Conservation (phyloP, 2,113 vertebrate species). For the Myotis lucifugus region DNA sequence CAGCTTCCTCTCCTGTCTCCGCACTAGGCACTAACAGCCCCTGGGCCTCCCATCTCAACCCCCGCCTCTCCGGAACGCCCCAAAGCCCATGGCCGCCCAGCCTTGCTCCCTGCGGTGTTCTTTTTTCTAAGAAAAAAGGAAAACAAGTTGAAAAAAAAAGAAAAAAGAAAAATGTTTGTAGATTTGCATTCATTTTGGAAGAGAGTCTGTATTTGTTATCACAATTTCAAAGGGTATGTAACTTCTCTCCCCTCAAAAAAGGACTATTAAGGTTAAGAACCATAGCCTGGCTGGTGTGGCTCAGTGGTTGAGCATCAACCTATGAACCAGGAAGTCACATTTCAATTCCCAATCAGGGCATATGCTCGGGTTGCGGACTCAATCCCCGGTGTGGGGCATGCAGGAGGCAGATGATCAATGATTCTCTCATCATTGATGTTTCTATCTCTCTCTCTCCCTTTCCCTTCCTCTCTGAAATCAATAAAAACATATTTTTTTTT, state of each 20-base stretch:
- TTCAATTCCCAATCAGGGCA: too few relatives aligned
- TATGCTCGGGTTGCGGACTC: too few relatives aligned
- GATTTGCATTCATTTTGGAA: background rate
- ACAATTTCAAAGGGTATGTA: background rate
- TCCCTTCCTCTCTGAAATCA: too few relatives aligned
- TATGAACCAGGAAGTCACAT: too few relatives aligned
- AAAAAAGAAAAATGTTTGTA: background rate
- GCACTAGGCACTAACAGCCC: background rate
- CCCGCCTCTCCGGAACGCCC: background rate
- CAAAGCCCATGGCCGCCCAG: background rate
- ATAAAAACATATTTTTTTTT: background rate
- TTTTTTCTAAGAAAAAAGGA: constrained; percentile 18
- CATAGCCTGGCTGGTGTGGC: background rate
- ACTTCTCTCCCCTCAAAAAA: background rate
- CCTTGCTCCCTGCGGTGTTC: background rate
- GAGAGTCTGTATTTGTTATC: background rate
- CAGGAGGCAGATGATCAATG: too few relatives aligned
- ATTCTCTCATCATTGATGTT: too few relatives aligned
- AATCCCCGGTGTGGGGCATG: too few relatives aligned
- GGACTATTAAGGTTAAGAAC: background rate
- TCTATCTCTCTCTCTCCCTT: too few relatives aligned
- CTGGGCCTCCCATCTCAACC: background rate
- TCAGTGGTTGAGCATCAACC: too few relatives aligned
- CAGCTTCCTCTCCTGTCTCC: background rate
- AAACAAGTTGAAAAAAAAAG: background rate